Conservation (phyloP, 2,113 vertebrate species). For the Daboia siamensis region DNA sequence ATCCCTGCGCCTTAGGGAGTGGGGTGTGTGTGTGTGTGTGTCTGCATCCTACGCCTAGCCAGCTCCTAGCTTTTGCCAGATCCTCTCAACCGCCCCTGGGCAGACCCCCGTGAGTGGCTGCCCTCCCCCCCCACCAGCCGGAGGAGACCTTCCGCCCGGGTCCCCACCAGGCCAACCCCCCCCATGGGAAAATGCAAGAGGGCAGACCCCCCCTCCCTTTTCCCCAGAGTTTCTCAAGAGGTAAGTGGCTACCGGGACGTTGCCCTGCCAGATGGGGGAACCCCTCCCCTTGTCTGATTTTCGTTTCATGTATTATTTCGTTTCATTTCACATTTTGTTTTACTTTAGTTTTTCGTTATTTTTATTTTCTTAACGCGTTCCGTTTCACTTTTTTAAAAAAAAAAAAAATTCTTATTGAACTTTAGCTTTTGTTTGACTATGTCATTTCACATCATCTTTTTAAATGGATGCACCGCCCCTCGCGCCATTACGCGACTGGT, state of each 20-base stretch:
- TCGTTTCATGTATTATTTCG: background rate
- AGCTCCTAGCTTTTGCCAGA: too few relatives aligned
- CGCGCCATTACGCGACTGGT: too few relatives aligned
- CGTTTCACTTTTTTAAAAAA: too few relatives aligned
- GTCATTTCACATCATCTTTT: too few relatives aligned
- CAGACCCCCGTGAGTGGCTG: background rate
- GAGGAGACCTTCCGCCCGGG: too few relatives aligned
- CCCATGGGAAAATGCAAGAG: background rate
- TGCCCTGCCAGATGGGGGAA: background rate
- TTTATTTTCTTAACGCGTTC: too few relatives aligned
- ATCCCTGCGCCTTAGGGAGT: background rate
- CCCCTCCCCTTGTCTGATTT: background rate
- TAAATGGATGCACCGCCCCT: too few relatives aligned
- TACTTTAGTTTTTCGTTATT: background rate
- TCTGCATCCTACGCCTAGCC: background rate
- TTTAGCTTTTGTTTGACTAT: too few relatives aligned
- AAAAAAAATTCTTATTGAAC: too few relatives aligned
- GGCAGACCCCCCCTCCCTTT: too few relatives aligned
- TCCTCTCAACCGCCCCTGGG: background rate
- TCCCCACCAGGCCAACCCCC: background rate
- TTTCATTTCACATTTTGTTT: background rate
- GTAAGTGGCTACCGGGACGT: background rate
- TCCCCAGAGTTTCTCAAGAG: background rate
- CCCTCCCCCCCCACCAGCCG: background rate
- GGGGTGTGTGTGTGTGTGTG: background rate